Percentiles rank a stretch among this genome's conserved stretches.
Evolutionary conservation across 1,140 invertebrate species (phyloP).

Genomic region (Lepidotrigona ventralis): DNA sequence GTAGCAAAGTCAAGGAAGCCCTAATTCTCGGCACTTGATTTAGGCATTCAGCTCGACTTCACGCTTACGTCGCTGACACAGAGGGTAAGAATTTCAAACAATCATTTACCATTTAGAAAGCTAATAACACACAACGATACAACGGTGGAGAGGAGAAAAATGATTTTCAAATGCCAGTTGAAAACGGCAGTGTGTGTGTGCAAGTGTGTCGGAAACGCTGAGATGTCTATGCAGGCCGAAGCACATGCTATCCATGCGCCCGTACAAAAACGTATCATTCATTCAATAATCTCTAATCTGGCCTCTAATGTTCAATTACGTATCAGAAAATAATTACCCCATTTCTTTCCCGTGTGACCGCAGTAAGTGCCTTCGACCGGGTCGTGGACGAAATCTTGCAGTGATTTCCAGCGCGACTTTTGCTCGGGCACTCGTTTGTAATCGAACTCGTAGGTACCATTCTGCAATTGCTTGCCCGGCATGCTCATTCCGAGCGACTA

Average conservation of each 20-base stretch:
- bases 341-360: constrained; percentile 85
- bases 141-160: background rate
- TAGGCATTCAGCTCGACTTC: constrained; percentile 1
- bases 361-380: constrained; percentile 84
- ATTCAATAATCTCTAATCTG: background rate
- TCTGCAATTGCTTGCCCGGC: constrained; percentile 69
- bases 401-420: constrained; percentile 81
- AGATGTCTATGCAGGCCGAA: background rate
- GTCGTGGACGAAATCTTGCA: constrained; percentile 85
- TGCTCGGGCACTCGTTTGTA: constrained; percentile 80
- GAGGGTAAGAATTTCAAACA: background rate
- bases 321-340: constrained; percentile 81
- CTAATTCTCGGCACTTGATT: constrained; percentile 28
- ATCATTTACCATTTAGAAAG: background rate
- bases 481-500: constrained; percentile 56
- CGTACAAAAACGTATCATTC: background rate
- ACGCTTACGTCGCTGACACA: constrained; percentile 1
- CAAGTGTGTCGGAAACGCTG: background rate
- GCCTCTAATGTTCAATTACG: background rate
- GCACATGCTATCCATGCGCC: constrained; percentile 17
- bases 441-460: constrained; percentile 76
- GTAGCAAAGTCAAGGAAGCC: constrained; percentile 13
- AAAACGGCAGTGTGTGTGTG: background rate
- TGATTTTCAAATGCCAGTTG: background rate
- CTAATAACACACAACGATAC: background rate